Conservation (phyloP, 2,113 vertebrate genomes). For the Numida meleagris region DNA sequence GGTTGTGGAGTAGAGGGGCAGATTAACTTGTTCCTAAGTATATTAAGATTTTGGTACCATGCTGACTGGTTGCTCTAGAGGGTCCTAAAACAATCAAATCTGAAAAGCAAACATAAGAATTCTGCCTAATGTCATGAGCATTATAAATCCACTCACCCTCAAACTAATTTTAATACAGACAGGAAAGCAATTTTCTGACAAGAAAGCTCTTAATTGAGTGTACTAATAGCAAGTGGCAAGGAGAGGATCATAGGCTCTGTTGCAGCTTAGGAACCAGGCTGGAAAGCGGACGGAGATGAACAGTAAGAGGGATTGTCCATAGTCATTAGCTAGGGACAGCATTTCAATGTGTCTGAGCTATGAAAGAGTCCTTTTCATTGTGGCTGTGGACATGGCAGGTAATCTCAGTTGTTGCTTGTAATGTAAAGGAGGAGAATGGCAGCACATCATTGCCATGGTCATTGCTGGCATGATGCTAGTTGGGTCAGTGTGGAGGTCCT, state of each 20-base stretch:
- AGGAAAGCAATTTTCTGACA: conserved; percentile 19
- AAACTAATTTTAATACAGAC: conserved; percentile 36
- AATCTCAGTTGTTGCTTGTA: not conserved
- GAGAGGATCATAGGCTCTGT: not conserved
- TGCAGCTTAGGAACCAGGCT: not conserved
- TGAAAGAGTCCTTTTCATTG: not conserved
- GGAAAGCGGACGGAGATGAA: not conserved
- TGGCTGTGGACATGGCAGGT: not conserved
- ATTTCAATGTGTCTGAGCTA: not conserved
- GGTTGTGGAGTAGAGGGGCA: not conserved
- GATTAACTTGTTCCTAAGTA: not conserved
- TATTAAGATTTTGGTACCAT: not conserved
- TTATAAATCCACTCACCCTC: not conserved
- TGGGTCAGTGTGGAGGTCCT: not conserved
- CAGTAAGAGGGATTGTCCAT: not conserved
- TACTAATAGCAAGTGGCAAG: not conserved
- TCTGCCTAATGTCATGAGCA: not conserved
- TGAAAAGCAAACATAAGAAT: conserved; percentile 29
- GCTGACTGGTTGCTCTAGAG: not conserved
- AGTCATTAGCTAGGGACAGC: rapidly evolving
- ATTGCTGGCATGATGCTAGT: not conserved
- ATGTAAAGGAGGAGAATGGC: rapidly evolving
- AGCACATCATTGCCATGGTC: not conserved
- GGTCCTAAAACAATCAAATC: conserved; percentile 18
- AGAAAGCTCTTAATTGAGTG: conserved; percentile 8